A percentile compares a stretch with the other conserved stretches of the same genome.
phyloP scores from a whole-genome alignment of 1,140 invertebrate genomes.

The Drosophila yakuba region DNA sequence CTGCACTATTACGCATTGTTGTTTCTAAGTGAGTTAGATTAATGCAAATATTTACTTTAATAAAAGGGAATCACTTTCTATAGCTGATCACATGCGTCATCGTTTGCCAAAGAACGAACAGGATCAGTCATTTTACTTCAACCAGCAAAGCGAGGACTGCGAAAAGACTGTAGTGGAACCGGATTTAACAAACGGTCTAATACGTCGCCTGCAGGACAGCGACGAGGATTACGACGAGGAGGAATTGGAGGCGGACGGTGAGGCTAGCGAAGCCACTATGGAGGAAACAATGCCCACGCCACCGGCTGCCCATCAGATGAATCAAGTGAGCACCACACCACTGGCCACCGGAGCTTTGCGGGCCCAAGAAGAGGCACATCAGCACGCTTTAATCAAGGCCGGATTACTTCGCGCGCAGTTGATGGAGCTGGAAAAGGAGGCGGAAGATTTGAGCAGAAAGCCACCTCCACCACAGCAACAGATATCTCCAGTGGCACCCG shows the following conservation, averaged over 20 bases:
- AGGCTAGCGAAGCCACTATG: slow-evolving; percentile 58
- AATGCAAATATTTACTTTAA: neutral
- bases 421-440: slow-evolving; percentile 70
- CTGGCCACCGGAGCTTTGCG: slow-evolving; percentile 61
- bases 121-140: slow-evolving; percentile 80
- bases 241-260: slow-evolving; percentile 65
- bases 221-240: slow-evolving; percentile 82
- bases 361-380: slow-evolving; percentile 68
- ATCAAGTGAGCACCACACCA: slow-evolving; percentile 67
- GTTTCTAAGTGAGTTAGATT: slow-evolving; percentile 74
- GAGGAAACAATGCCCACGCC: slow-evolving; percentile 65
- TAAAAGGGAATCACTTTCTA: neutral
- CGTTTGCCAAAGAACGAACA: slow-evolving; percentile 79
- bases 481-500: neutral
- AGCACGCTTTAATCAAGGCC: slow-evolving; percentile 65
- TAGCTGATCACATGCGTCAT: slow-evolving; percentile 84
- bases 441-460: slow-evolving; percentile 78
- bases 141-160: slow-evolving; percentile 78
- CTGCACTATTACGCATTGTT: slow-evolving; percentile 80
- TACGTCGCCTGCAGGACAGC: slow-evolving; percentile 78
- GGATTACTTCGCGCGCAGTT: slow-evolving; percentile 63
- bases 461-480: slow-evolving; percentile 25
- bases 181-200: slow-evolving; percentile 77
- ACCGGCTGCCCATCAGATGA: slow-evolving; percentile 76
- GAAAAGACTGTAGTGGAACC: slow-evolving; percentile 82